Conservation (phyloP, 2,797 vertebrate genomes). For the Acrossocheilus wenchowensis region DNA sequence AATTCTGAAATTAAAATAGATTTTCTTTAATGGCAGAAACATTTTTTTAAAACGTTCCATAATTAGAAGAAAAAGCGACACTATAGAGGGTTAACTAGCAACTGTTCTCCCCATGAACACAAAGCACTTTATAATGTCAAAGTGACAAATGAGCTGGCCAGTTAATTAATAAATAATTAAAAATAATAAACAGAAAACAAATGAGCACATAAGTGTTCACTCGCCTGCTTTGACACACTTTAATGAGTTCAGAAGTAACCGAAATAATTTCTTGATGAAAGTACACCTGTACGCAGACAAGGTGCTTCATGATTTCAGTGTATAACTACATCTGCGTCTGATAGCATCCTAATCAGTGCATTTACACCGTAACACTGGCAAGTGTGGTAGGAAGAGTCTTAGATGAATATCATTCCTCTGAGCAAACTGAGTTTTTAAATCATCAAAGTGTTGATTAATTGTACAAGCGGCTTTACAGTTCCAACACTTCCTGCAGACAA, state of each 20-base stretch:
- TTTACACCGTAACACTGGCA: not conserved
- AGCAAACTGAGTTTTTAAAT: no score
- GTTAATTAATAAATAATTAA: slow-evolving; percentile 20
- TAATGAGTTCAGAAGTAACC: slow-evolving; percentile 7
- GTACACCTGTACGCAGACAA: not conserved
- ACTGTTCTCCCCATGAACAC: not conserved
- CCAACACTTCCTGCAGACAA: not conserved
- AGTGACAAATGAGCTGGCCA: slow-evolving; percentile 28
- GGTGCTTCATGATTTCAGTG: not conserved
- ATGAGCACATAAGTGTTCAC: not conserved
- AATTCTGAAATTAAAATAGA: not conserved
- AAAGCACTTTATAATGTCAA: not conserved
- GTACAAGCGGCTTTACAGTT: not conserved
- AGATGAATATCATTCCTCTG: not conserved
- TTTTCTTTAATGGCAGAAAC: not conserved
- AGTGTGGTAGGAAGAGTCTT: not conserved
- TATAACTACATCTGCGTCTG: not conserved
- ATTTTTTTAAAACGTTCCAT: not conserved
- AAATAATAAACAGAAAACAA: slow-evolving; percentile 18
- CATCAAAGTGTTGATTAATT: not conserved
- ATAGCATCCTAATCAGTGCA: not conserved
- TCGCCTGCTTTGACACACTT: slow-evolving; percentile 3
- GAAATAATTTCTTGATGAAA: slow-evolving; percentile 6
- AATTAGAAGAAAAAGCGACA: not conserved
- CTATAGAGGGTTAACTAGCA: slow-evolving; percentile 19